Percentiles rank a stretch among this genome's conserved stretches.
These are phyloP conservation scores for Pachyseris speciosa DNA, from an alignment of 64 coral and sea anemone species.

Conservation along the genomic window DNA sequence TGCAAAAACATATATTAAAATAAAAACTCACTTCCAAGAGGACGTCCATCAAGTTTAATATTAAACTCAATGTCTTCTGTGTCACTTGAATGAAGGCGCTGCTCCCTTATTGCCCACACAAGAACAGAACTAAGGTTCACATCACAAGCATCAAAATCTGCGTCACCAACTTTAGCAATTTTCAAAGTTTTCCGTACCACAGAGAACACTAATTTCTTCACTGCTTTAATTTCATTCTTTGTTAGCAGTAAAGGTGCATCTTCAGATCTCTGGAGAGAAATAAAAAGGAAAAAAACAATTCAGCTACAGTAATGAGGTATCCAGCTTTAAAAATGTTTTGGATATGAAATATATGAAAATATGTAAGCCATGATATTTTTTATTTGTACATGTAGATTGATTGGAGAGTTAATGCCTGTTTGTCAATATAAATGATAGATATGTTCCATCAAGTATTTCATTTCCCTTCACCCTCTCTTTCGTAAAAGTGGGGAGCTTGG, in stretches of 20 bases:
- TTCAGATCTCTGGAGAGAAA: conserved; percentile 21
- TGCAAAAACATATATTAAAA: background rate
- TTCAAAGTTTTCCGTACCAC: conserved; percentile 13
- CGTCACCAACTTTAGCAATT: background rate
- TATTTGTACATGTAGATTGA: too few species aligned
- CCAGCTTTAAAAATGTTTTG: too few species aligned
- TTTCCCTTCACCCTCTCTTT: too few species aligned
- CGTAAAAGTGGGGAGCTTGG: too few species aligned
- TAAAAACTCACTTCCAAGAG: conserved; percentile 33
- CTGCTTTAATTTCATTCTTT: conserved; percentile 62
- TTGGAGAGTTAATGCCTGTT: too few species aligned
- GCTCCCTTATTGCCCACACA: conserved; percentile 52
- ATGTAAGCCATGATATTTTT: too few species aligned
- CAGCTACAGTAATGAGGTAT: too few species aligned
- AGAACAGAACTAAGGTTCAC: conserved; percentile 42
- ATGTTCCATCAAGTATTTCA: too few species aligned
- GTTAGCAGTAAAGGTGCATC: conserved; percentile 29
- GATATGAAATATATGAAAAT: too few species aligned
- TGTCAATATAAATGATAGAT: too few species aligned
- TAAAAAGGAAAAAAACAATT: background rate
- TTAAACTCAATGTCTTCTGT: conserved; percentile 51
- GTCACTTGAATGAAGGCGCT: conserved; percentile 18
- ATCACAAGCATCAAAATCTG: conserved; percentile 24
- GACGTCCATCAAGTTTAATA: conserved; percentile 56
- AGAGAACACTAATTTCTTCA: conserved; percentile 37